Conservation (phyloP, 1,140 invertebrate species). For the Pogonognathellus flavescens region DNA sequence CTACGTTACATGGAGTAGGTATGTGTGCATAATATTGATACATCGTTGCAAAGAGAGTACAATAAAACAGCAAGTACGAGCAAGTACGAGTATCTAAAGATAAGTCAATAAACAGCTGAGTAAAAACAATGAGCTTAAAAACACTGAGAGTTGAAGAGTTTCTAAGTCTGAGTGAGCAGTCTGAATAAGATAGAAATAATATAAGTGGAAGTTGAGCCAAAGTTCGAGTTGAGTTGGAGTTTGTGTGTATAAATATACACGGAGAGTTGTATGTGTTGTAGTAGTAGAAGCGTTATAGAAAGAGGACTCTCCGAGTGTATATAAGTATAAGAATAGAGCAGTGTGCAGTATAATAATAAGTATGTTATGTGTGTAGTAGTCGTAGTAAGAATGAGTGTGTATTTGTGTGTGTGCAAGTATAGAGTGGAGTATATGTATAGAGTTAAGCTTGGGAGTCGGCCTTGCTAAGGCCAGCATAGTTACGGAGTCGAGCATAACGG, state of each 20-base stretch:
- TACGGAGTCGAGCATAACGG: conserved; percentile 61
- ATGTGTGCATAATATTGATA: not conserved
- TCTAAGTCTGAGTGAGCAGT: conserved; percentile 5
- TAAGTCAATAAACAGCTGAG: conserved; percentile 50
- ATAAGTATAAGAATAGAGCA: conserved; percentile 5
- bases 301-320: not conserved
- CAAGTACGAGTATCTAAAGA: conserved; percentile 38
- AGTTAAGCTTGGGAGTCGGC: conserved; percentile 58
- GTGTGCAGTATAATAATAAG: not conserved
- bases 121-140: conserved; percentile 49
- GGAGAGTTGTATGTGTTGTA: too few relatives aligned
- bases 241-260: too few relatives aligned
- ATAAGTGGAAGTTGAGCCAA: too few relatives aligned
- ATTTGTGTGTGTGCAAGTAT: not conserved
- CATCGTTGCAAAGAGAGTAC: conserved; percentile 14
- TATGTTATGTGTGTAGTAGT: not conserved
- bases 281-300: too few relatives aligned
- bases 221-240: too few relatives aligned
- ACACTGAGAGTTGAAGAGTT: conserved; percentile 38
- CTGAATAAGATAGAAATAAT: not conserved
- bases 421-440: conserved; percentile 5
- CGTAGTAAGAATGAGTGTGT: not conserved
- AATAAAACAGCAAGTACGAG: not conserved
- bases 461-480: conserved; percentile 66
- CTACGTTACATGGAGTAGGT: too few relatives aligned